Percentiles rank a stretch among this genome's conserved stretches.
Conservation (phyloP, 2,797 vertebrate genomes). For the Megaceryle alcyon region DNA sequence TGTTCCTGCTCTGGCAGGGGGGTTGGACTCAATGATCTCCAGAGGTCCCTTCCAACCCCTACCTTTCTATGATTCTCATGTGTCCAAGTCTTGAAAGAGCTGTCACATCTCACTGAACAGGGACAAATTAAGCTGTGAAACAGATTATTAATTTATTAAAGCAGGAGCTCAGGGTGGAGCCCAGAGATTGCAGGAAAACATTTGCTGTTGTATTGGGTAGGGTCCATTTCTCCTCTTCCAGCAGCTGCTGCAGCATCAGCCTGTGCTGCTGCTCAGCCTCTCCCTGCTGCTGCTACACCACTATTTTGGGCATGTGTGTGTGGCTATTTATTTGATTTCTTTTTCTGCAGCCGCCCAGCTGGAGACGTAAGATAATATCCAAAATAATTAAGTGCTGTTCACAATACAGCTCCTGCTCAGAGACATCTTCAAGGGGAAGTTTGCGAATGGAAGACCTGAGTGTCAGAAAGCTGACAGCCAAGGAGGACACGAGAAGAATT, state of each 20-base stretch:
- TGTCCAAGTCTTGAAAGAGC: not conserved
- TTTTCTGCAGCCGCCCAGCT: slow-evolving; percentile 12
- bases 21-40: too few species aligned
- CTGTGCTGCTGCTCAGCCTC: rapidly evolving
- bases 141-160: not conserved
- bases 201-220: not conserved
- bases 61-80: too few species aligned
- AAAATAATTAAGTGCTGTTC: not conserved
- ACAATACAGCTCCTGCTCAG: not conserved
- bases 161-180: not conserved
- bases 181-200: not conserved
- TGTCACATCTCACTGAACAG: not conserved
- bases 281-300: not conserved
- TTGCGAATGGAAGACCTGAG: not conserved
- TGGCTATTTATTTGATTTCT: not conserved
- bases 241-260: rapidly evolving
- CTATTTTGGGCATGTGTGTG: rapidly evolving
- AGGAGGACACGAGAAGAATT: slow-evolving; percentile 39
- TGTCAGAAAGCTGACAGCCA: slow-evolving; percentile 28
- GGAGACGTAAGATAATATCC: slow-evolving; percentile 16
- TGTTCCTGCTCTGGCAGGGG: too few species aligned
- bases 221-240: not conserved
- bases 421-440: not conserved
- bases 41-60: too few species aligned
- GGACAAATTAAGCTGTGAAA: not conserved